A percentile compares a stretch with the other conserved stretches of the same genome.
Evolutionary conservation across 1,140 invertebrate genomes (phyloP).

Genomic region (Neodiprion virginianus): DNA sequence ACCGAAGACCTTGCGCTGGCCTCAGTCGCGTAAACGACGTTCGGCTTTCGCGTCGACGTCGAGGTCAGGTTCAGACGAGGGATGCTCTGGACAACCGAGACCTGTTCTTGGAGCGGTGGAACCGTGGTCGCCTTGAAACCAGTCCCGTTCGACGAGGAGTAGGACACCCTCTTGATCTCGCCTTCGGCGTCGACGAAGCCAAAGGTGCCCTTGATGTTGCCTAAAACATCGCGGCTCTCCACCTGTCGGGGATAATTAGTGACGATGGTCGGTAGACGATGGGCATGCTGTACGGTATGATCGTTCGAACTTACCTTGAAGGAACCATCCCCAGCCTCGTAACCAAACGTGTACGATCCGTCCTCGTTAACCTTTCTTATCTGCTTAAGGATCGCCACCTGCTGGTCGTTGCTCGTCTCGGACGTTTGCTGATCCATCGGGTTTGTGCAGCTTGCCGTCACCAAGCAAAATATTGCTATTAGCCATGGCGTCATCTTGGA

Average conservation of each 20-base stretch:
- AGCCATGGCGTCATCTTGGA: slow-evolving; percentile 61
- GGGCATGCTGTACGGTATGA: background rate
- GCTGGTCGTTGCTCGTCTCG: slow-evolving; percentile 55
- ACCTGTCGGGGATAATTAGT: slow-evolving; percentile 54
- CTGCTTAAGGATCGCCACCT: slow-evolving; percentile 73
- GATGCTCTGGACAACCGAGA: slow-evolving; percentile 61
- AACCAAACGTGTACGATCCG: slow-evolving; percentile 85
- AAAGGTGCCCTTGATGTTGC: slow-evolving; percentile 86
- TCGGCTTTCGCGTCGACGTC: slow-evolving; percentile 47
- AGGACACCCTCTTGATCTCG: slow-evolving; percentile 84
- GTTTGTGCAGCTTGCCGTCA: slow-evolving; percentile 54
- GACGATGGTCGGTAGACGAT: background rate
- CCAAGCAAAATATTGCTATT: slow-evolving; percentile 57
- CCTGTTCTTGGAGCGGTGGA: slow-evolving; percentile 59
- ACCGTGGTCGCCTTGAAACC: slow-evolving; percentile 62
- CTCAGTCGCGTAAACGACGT: slow-evolving; percentile 55
- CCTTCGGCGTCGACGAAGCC: slow-evolving; percentile 83
- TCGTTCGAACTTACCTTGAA: slow-evolving; percentile 66
- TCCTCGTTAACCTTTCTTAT: slow-evolving; percentile 83
- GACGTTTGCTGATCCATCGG: slow-evolving; percentile 59
- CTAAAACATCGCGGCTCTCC: slow-evolving; percentile 80
- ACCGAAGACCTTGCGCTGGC: slow-evolving; percentile 64
- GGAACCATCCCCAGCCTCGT: slow-evolving; percentile 83
- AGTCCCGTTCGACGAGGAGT: slow-evolving; percentile 69
- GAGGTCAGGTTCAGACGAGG: slow-evolving; percentile 53